Evolutionary conservation across 2,797 vertebrate genomes (phyloP).

Genomic region (Falco biarmicus): DNA sequence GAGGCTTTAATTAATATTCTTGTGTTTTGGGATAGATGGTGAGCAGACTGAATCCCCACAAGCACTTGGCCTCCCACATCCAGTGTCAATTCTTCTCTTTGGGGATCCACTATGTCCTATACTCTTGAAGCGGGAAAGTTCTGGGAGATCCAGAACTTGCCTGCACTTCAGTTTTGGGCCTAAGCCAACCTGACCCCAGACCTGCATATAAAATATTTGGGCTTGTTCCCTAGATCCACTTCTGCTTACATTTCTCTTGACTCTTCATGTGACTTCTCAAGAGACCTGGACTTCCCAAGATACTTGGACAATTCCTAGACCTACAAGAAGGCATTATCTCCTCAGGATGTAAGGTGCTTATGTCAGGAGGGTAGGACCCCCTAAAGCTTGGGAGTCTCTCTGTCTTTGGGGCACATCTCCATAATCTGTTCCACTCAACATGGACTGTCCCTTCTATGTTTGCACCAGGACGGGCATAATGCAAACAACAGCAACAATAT

Average conservation of each 20-base stretch:
- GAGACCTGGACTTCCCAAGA: background rate
- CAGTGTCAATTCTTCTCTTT: background rate
- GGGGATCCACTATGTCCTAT: background rate
- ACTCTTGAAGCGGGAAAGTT: background rate
- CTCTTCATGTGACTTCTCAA: background rate
- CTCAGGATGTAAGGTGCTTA: background rate
- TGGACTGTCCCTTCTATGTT: background rate
- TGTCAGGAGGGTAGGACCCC: background rate
- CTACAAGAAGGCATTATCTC: background rate
- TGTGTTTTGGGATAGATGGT: background rate
- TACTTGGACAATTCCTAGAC: background rate
- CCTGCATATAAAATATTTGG: background rate
- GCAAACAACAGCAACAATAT: background rate
- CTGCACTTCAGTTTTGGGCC: background rate
- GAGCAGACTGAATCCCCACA: background rate
- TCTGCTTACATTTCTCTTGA: background rate
- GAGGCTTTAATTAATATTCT: background rate
- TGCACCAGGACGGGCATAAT: background rate
- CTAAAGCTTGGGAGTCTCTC: background rate
- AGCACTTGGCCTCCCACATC: background rate
- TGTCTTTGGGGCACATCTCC: background rate
- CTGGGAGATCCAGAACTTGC: background rate
- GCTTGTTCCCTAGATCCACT: background rate
- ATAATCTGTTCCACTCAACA: background rate
- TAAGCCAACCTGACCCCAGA: background rate